Percentiles rank a stretch among this genome's conserved stretches.
phyloP scores from a whole-genome alignment of 1,140 invertebrate genomes.

The Glossosoma conforme region DNA sequence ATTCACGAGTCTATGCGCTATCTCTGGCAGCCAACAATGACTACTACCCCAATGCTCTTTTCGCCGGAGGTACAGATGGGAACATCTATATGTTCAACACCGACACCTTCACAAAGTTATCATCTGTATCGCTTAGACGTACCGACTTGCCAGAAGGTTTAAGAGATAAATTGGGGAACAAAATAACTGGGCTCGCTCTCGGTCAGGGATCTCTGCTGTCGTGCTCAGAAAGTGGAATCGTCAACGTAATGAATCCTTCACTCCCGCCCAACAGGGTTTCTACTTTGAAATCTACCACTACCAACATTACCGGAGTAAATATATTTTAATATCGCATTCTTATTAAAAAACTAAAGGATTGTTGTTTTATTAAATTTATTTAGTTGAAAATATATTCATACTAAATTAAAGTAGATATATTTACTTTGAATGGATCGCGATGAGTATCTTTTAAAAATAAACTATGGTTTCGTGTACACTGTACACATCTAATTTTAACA shows the following conservation, averaged over 20 bases:
- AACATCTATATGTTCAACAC: conserved; percentile 15
- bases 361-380: not conserved
- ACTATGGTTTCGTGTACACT: too few relatives aligned
- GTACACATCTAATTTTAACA: too few relatives aligned
- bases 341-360: not conserved
- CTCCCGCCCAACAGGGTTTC: conserved; percentile 20
- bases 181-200: conserved; percentile 22
- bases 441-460: too few relatives aligned
- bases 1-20: conserved; percentile 9
- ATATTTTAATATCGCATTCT: conserved; percentile 2
- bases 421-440: too few relatives aligned
- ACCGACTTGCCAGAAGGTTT: not conserved
- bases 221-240: conserved; percentile 15
- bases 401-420: too few relatives aligned
- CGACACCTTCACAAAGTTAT: conserved; percentile 13
- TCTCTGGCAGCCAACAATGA: conserved; percentile 19
- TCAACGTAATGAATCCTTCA: conserved; percentile 28
- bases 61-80: conserved; percentile 21
- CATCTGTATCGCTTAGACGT: not conserved
- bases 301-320: conserved; percentile 20
- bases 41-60: conserved; percentile 14
- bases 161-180: conserved; percentile 10
- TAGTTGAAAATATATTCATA: too few relatives aligned
- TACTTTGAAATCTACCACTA: conserved; percentile 8
- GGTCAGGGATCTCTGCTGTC: conserved; percentile 16